Evolutionary conservation across 2,797 vertebrate genomes (phyloP).

Genomic region (Spondyliosoma cantharus): DNA sequence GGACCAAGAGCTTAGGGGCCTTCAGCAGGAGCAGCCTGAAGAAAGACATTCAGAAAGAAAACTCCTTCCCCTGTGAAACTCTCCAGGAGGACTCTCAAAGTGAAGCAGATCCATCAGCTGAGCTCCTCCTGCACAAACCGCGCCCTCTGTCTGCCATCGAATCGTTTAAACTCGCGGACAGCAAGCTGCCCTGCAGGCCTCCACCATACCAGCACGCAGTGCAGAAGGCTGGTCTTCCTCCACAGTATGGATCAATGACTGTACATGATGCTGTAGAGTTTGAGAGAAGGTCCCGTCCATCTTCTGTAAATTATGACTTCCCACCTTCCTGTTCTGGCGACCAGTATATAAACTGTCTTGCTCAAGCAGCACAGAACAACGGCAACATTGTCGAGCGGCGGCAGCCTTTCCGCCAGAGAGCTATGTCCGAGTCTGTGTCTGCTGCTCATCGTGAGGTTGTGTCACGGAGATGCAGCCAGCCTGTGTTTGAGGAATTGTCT

Average conservation of each 20-base stretch:
- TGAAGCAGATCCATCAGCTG: slow-evolving; percentile 76
- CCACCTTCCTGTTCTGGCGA: slow-evolving; percentile 24
- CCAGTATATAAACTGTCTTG: slow-evolving; percentile 29
- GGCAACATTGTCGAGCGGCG: slow-evolving; percentile 43
- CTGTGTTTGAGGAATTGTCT: slow-evolving; percentile 88
- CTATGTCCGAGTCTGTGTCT: slow-evolving; percentile 87
- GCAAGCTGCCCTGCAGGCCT: slow-evolving; percentile 83
- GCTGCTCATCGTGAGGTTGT: slow-evolving; percentile 74
- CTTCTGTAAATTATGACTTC: slow-evolving; percentile 81
- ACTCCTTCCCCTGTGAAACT: slow-evolving; percentile 79
- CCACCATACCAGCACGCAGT: slow-evolving; percentile 91
- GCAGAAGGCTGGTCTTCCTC: slow-evolving; percentile 59
- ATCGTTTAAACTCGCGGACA: slow-evolving; percentile 88
- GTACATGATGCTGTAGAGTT: slow-evolving; percentile 83
- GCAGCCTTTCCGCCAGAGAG: slow-evolving; percentile 82
- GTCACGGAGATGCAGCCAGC: slow-evolving; percentile 87
- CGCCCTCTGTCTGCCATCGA: slow-evolving; percentile 87
- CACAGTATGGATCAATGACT: slow-evolving; percentile 80
- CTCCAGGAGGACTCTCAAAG: slow-evolving; percentile 84
- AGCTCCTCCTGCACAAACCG: slow-evolving; percentile 57
- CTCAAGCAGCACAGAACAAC: slow-evolving; percentile 24
- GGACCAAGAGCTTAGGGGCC: slow-evolving; percentile 83
- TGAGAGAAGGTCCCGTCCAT: slow-evolving; percentile 76
- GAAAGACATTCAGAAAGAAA: slow-evolving; percentile 82
- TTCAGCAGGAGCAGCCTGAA: slow-evolving; percentile 79